Conservation (phyloP, 2,113 vertebrate genomes). For the Burhinus oedicnemus region DNA sequence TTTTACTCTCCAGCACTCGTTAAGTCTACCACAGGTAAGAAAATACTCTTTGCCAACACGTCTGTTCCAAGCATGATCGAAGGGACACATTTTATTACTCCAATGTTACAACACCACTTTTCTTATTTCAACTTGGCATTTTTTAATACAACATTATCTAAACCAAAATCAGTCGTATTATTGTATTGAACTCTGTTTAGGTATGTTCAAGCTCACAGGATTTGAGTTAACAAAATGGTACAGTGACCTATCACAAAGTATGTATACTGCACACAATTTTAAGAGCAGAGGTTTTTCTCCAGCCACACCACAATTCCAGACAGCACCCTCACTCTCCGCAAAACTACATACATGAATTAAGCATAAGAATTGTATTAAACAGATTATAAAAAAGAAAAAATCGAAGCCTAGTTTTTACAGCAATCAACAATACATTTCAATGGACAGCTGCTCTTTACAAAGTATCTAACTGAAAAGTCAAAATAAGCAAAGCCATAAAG, state of each 20-base stretch:
- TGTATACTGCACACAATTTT: too few species aligned
- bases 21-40: not conserved
- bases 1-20: not conserved
- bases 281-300: too few species aligned
- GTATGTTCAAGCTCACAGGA: not conserved
- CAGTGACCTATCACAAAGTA: not conserved
- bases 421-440: not conserved
- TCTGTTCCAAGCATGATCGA: not conserved
- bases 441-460: not conserved
- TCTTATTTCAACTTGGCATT: not conserved
- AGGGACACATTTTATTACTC: not conserved
- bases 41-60: not conserved
- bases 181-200: not conserved
- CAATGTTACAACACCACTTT: not conserved
- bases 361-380: not conserved
- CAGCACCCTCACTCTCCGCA: not conserved
- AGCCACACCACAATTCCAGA: not conserved
- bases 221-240: not conserved
- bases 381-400: not conserved
- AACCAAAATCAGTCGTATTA: not conserved
- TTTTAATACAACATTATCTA: not conserved
- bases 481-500: not conserved
- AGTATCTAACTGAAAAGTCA: not conserved
- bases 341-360: not conserved
- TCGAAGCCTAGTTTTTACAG: not conserved